Base-by-base conservation (phyloP, 2,888 invertebrate species). In the Lasioglossum lativentre region DNA sequence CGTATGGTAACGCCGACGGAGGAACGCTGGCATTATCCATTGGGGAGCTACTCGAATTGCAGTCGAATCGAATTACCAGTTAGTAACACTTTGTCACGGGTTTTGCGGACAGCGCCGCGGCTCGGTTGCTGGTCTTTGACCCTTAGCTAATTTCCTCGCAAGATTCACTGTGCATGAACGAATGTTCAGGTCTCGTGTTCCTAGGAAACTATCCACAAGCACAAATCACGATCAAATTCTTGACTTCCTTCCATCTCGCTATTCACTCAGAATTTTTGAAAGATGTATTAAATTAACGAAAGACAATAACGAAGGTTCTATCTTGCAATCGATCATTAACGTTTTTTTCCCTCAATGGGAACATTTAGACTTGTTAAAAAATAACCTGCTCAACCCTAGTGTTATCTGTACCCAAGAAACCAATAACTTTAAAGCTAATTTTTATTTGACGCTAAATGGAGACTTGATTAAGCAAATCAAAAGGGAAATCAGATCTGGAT, bases 61-160 rank as follows among this genome's bases (percentile, higher is more conserved):
- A 82, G 74, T 75, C 45, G 79, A 79, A 75, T 77, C 66, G 87
- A 88, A 88, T 89, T 85, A 85, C 86, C 70, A 82, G 78, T 86
- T 82, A 81, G 79, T 76, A 82, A 82, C 82, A 82, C 82, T 86
- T 86, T 81, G 81, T 85, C 75, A 86, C 75, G 78, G 72, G 68
- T 78, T 86, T 86, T 79, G 74, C 73, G 42, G 78, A 73, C 66
- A 80, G 16, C 19, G 23, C 8, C 40, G 56, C 38, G 27, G 40
- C 23, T 52, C 16, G 40, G 30, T 16, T n/a, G n/a, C 68, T 56
- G 66, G 68, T 68, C 75, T 68, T 71, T 77, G 71, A 70, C 73
- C 86, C 40, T 47, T 34, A 16, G 71, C 52, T 75, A 80, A 85
- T 85, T 74, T 71, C 23, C 38, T 68, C 66, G 34, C 0, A 66